A percentile compares a stretch with the other conserved stretches of the same genome.
These are phyloP conservation scores for Campylomormyrus tamandua DNA, from an alignment of 2,113 vertebrate species.

Conservation along the genomic window DNA sequence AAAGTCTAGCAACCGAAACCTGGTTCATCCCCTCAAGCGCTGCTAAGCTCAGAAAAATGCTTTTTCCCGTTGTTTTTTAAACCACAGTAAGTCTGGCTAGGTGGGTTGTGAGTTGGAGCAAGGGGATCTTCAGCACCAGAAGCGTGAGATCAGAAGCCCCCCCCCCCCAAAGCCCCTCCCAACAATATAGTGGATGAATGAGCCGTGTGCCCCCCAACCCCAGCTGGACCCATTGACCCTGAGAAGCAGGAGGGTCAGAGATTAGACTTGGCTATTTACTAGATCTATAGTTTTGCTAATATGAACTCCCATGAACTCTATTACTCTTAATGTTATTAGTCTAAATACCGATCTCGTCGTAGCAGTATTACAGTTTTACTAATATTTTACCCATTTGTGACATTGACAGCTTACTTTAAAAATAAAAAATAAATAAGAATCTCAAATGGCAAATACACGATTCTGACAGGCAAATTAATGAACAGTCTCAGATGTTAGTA, in stretches of 20 bases:
- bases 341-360: slow-evolving; percentile 5
- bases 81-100: background rate
- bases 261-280: background rate
- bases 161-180: background rate
- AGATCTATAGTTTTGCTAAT: slow-evolving; percentile 3
- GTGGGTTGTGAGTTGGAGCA: background rate
- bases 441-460: slow-evolving; percentile 18
- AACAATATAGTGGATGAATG: background rate
- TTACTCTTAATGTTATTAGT: background rate
- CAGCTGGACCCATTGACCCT: background rate
- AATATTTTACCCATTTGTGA: slow-evolving; percentile 1
- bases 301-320: slow-evolving; percentile 6
- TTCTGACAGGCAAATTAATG: slow-evolving; percentile 16
- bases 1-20: background rate
- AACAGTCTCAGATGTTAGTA: slow-evolving; percentile 11
- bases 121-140: background rate
- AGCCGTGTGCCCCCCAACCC: background rate
- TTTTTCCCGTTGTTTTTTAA: background rate
- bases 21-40: background rate
- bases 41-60: background rate
- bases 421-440: slow-evolving; percentile 9
- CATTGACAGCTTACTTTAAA: slow-evolving; percentile 17
- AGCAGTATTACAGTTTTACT: slow-evolving; percentile 10
- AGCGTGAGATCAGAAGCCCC: background rate
- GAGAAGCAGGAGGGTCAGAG: background rate